A percentile compares a stretch with the other conserved stretches of the same genome.
Evolutionary conservation across 2,888 invertebrate species (phyloP).

Genomic region (Eilema depressum): DNA sequence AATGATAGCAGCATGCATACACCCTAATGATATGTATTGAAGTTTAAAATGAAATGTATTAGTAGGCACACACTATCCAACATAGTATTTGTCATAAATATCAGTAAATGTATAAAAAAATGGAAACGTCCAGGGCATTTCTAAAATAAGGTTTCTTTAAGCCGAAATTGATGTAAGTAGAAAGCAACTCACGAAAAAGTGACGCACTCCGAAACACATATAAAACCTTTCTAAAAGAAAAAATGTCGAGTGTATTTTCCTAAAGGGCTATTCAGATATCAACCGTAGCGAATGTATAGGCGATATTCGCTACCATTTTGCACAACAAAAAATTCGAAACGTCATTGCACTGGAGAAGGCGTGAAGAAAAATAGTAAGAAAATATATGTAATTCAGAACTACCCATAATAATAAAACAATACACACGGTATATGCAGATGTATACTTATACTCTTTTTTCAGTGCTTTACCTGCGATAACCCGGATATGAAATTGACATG

Average conservation of each 20-base stretch:
- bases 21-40: no score
- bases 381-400: no score
- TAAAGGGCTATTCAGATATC: constrained; percentile 10
- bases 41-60: neutral
- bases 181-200: constrained; percentile 12
- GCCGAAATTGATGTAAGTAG: constrained; percentile 21
- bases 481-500: no score
- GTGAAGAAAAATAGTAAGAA: no score
- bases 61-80: neutral
- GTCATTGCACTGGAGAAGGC: neutral
- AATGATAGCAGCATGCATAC: neutral
- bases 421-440: no score
- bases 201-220: constrained; percentile 33
- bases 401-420: no score
- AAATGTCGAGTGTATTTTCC: constrained; percentile 19
- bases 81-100: neutral
- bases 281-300: neutral
- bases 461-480: no score
- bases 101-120: constrained; percentile 12
- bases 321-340: neutral
- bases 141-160: constrained; percentile 18
- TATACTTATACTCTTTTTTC: no score
- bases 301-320: neutral
- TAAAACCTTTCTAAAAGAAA: constrained; percentile 26
- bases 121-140: neutral